Evolutionary conservation across 2,113 vertebrate species (phyloP), one percentile per base, ranked within the genome.

Genomic region (Eulemur rufifrons): DNA sequence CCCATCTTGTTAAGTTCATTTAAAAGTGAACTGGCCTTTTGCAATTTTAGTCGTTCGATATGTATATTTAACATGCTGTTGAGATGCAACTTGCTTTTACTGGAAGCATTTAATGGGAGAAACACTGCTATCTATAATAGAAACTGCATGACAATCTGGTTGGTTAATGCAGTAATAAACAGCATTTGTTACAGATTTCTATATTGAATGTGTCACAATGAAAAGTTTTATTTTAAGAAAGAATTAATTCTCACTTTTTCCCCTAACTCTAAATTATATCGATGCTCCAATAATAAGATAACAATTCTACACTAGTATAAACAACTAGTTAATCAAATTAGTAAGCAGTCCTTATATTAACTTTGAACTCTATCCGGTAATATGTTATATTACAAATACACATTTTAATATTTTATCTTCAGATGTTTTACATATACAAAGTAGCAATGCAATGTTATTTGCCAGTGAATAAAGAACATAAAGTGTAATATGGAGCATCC

Each of bases 171-270:
- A 95, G 95, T 97, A 92, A 47, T 34, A 42, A 86, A 27, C 47
- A 34, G 13, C 32, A 52, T 63, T 93, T 77, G 32, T 76, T 96
- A 86, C 45, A 2, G 3, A 11, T 42, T 83, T 95, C 52, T 93
- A 63, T 96, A 94, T 47, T 96, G 96, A 94, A 39, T 99, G 98
- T 99, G 96, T 99, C 98, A 99, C 94, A 94, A 85, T 99, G 99
- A 99, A 99, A 99, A 99, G 0, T 8, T 83, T 78, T 52, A 61
- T 99, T 98, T 97, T 97, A 93, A 98, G 96, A 95, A 98, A 98
- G 94, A 97, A 98, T 98, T 97, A 98, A 96, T 96, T 98, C 98
- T 98, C 98, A 97, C 98, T 52, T 39, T 73, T 18, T 52, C 34
- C 3, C 5, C 9, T 84, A 81, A 9, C 32, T 42, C 81, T 78